These are phyloP conservation scores for Scaptomyza cyrtandrae DNA, from an alignment of 2,888 invertebrate genomes.

Conservation along the genomic window DNA sequence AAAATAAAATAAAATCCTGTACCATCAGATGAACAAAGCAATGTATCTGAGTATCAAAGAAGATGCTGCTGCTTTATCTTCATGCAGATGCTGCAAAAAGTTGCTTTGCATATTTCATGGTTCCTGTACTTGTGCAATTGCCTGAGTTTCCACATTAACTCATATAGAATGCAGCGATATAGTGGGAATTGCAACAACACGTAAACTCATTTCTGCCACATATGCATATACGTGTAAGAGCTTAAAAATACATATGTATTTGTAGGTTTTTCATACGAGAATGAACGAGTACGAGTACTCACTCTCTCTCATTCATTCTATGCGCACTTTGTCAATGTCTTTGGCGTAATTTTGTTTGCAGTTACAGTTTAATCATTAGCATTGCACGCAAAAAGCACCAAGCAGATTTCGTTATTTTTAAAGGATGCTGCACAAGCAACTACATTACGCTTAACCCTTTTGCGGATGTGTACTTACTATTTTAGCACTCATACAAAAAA, in stretches of 20 bases:
- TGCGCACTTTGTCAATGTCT: conserved; percentile 74
- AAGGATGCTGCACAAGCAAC: not conserved
- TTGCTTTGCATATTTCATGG: conserved; percentile 75
- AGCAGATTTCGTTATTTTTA: conserved; percentile 5
- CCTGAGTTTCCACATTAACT: conserved; percentile 54
- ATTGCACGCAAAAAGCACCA: conserved; percentile 52
- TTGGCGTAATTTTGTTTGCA: conserved; percentile 68
- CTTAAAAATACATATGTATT: not conserved
- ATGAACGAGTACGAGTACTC: conserved; percentile 25
- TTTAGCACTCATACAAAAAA: too few relatives aligned
- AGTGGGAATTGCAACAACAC: conserved; percentile 51
- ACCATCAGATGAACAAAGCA: conserved; percentile 29
- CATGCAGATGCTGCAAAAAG: conserved; percentile 46
- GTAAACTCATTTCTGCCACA: conserved; percentile 21
- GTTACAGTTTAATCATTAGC: conserved; percentile 74
- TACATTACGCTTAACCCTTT: too few relatives aligned
- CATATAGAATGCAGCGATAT: conserved; percentile 44
- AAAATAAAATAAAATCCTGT: conserved; percentile 39
- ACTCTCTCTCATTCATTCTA: conserved; percentile 28
- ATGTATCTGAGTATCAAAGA: conserved; percentile 43
- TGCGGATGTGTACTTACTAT: too few relatives aligned
- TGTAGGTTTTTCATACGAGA: not conserved
- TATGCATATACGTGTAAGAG: not conserved
- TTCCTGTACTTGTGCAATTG: conserved; percentile 53
- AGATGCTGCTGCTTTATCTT: conserved; percentile 20